phyloP scores from a whole-genome alignment of 64 coral and sea anemone species.

The Acropora yongei region DNA sequence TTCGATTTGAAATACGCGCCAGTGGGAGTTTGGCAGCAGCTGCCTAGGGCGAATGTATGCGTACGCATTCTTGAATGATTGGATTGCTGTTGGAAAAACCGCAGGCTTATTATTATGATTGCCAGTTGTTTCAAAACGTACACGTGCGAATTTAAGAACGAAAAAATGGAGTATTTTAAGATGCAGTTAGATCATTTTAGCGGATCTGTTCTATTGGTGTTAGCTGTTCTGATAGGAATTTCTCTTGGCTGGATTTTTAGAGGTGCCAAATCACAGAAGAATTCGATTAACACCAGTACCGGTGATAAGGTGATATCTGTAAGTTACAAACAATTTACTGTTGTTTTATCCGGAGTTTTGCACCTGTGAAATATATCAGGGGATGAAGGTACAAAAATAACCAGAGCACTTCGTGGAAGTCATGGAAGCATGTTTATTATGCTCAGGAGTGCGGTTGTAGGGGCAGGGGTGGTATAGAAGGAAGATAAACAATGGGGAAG shows the following conservation, averaged over 20 bases:
- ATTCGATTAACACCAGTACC: too few species aligned
- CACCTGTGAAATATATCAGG: too few species aligned
- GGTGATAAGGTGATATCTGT: background rate
- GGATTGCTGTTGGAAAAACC: background rate
- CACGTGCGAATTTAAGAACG: background rate
- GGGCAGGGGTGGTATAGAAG: too few species aligned
- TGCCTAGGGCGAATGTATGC: background rate
- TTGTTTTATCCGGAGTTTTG: background rate
- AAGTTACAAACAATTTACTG: background rate
- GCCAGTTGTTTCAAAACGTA: background rate
- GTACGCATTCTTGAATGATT: background rate
- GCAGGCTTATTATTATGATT: background rate
- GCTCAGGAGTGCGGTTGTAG: too few species aligned
- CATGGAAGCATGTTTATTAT: too few species aligned
- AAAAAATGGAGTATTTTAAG: constrained; percentile 4
- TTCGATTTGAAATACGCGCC: constrained; percentile 40
- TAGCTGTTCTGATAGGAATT: constrained; percentile 29
- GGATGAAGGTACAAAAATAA: too few species aligned
- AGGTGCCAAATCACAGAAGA: background rate
- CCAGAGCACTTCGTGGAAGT: too few species aligned
- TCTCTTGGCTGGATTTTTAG: constrained; percentile 24
- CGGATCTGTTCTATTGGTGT: constrained; percentile 5
- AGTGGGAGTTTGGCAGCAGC: background rate
- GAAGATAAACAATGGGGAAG: background rate
- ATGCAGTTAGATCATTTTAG: background rate